Percentiles rank a stretch among this genome's conserved stretches.
phyloP scores from a whole-genome alignment of 2,797 vertebrate species.

The Loriculus beryllinus region DNA sequence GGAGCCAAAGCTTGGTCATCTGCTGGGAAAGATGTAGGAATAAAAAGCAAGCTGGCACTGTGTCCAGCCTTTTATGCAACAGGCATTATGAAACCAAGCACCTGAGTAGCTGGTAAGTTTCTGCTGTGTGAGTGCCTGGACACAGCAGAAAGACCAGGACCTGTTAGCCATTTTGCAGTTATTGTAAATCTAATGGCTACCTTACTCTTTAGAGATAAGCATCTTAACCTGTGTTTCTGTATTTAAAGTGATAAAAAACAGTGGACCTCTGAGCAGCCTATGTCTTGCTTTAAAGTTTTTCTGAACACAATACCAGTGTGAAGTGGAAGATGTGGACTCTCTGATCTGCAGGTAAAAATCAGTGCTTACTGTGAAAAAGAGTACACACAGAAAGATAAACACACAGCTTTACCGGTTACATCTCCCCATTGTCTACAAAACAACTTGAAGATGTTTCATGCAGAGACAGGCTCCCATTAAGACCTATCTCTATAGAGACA shows the following conservation, averaged over 20 bases:
- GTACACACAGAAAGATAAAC: background rate
- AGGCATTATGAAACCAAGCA: background rate
- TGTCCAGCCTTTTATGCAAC: background rate
- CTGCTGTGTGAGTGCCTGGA: background rate
- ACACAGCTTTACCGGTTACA: background rate
- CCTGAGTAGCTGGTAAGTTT: background rate
- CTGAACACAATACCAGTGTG: background rate
- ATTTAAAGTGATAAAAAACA: background rate
- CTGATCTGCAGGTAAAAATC: background rate
- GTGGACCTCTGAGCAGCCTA: background rate
- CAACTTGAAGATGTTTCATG: background rate
- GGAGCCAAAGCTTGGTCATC: background rate
- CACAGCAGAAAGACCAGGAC: background rate
- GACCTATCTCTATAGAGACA: background rate
- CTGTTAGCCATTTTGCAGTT: background rate
- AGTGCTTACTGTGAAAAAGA: background rate
- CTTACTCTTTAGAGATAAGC: background rate
- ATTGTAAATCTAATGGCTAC: background rate
- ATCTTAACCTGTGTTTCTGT: background rate
- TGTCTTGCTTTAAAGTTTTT: background rate
- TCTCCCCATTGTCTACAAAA: background rate
- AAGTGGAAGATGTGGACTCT: background rate
- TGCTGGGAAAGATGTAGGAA: background rate
- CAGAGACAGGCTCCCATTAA: background rate
- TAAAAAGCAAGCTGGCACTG: background rate